Conservation (phyloP, 2,888 invertebrate species). For the Stomorhina lunata region DNA sequence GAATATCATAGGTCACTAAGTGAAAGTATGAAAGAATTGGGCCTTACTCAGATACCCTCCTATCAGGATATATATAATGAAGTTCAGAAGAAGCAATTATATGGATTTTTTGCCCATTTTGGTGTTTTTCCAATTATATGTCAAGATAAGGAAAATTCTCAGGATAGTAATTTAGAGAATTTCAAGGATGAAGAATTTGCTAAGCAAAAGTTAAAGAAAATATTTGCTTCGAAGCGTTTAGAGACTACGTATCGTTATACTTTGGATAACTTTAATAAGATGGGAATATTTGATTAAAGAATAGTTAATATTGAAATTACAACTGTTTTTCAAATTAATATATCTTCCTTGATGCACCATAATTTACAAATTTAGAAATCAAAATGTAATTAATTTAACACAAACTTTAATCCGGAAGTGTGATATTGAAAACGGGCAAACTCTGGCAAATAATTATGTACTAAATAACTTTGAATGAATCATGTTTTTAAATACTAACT, state of each 20-base stretch:
- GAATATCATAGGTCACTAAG: slow-evolving; percentile 65
- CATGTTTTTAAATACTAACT: too few species aligned
- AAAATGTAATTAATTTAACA: too few species aligned
- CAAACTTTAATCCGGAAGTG: too few species aligned
- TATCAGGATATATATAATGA: slow-evolving; percentile 64
- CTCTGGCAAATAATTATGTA: too few species aligned
- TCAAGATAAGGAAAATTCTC: slow-evolving; percentile 64
- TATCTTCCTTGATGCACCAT: too few species aligned
- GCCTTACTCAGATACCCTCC: slow-evolving; percentile 56
- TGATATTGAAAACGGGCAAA: too few species aligned
- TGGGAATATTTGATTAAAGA: slow-evolving; percentile 67
- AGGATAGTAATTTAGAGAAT: slow-evolving; percentile 66
- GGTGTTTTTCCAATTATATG: slow-evolving; percentile 66
- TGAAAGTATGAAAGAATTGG: slow-evolving; percentile 30
- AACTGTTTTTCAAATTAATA: too few species aligned
- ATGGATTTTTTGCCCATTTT: slow-evolving; percentile 67
- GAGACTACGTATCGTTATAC: slow-evolving; percentile 65
- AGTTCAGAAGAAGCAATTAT: slow-evolving; percentile 61
- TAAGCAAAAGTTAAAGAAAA: slow-evolving; percentile 55
- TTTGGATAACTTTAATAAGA: slow-evolving; percentile 67
- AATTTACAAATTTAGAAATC: too few species aligned
- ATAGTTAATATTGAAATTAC: too few species aligned
- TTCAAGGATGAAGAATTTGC: slow-evolving; percentile 64
- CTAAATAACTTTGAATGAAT: too few species aligned
- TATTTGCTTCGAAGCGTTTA: slow-evolving; percentile 66